Percentiles rank a stretch among this genome's conserved stretches.
These are phyloP conservation scores for Dynastes tityus DNA, from an alignment of 2,888 invertebrate genomes.

Conservation along the genomic window DNA sequence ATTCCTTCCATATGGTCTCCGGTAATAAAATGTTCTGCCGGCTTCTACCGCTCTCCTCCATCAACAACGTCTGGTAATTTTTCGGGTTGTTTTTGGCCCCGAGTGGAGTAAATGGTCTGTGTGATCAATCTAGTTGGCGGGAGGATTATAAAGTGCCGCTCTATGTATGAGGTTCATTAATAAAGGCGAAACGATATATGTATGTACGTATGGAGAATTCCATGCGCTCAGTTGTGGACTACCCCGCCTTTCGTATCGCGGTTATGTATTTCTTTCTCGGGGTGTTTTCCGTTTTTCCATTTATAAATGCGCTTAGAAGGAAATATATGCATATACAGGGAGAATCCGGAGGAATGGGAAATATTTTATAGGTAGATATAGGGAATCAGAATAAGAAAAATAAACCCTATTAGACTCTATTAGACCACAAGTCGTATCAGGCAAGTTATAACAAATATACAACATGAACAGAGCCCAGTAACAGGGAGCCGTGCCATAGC, in stretches of 20 bases:
- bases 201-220: slow-evolving; percentile 38
- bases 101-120: slow-evolving; percentile 67
- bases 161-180: slow-evolving; percentile 64
- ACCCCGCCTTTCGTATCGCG: neutral
- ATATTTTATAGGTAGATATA: no score
- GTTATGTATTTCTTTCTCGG: no score
- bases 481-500: no score
- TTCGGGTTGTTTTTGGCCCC: slow-evolving; percentile 65
- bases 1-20: slow-evolving; percentile 45
- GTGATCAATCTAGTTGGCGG: slow-evolving; percentile 67
- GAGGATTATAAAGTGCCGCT: slow-evolving; percentile 63
- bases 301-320: no score
- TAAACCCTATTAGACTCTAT: no score
- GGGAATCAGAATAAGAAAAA: no score
- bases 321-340: no score
- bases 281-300: no score
- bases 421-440: no score
- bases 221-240: neutral
- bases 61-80: slow-evolving; percentile 68
- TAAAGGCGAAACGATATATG: slow-evolving; percentile 57
- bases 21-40: slow-evolving; percentile 56
- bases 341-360: no score
- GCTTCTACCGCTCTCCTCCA: slow-evolving; percentile 66
- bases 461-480: no score
- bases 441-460: no score